Evolutionary conservation across 1,140 invertebrate species (phyloP).

Genomic region (Platyscapa corneri): DNA sequence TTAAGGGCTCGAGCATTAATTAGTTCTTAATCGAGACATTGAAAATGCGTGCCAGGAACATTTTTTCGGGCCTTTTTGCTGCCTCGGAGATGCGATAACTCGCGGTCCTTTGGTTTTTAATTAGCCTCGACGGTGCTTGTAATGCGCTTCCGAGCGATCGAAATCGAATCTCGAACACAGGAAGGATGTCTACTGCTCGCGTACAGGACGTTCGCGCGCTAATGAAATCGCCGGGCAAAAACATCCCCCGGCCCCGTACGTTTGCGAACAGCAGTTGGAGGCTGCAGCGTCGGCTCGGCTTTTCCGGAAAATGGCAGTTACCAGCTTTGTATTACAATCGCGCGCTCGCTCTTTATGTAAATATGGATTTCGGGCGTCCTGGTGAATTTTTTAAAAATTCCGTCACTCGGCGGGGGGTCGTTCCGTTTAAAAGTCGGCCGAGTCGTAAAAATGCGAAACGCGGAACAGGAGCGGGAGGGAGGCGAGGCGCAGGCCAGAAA

Average conservation of each 20-base stretch:
- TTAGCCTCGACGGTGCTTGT: conserved; percentile 11
- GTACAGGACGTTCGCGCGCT: too few relatives aligned
- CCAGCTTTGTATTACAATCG: background rate
- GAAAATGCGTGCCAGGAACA: conserved; percentile 31
- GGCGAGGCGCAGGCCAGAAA: too few relatives aligned
- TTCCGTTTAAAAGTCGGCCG: background rate
- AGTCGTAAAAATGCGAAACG: background rate
- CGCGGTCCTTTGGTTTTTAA: background rate
- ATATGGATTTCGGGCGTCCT: background rate
- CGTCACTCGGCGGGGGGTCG: background rate
- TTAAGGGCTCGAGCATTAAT: conserved; percentile 8
- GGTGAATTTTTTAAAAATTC: background rate
- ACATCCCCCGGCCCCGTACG: too few relatives aligned
- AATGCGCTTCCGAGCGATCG: background rate
- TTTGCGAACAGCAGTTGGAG: too few relatives aligned
- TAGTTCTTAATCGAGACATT: conserved; percentile 38
- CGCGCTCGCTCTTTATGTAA: background rate
- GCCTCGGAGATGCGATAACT: background rate
- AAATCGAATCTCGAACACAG: too few relatives aligned
- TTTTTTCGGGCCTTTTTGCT: too few relatives aligned
- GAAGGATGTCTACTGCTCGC: too few relatives aligned
- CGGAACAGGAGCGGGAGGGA: background rate
- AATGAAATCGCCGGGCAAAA: too few relatives aligned
- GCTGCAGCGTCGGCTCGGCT: too few relatives aligned
- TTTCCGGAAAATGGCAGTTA: too few relatives aligned